Evolutionary conservation across 2,797 vertebrate species (phyloP).

Genomic region (Emydoidea blandingii): DNA sequence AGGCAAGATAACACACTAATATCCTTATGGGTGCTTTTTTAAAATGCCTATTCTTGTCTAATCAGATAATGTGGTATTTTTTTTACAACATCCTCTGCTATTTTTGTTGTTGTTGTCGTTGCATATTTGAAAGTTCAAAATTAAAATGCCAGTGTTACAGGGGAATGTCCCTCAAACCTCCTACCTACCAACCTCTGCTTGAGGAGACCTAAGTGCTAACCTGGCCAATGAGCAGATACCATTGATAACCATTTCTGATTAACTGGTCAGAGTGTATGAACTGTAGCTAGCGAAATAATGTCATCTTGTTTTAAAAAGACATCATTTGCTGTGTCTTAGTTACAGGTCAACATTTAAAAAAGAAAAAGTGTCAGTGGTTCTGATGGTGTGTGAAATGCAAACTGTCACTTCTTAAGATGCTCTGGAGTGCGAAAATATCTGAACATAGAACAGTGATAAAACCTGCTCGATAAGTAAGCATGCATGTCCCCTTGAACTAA

Average conservation of each 20-base stretch:
- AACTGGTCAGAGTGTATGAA: constrained; percentile 24
- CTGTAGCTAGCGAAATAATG: constrained; percentile 51
- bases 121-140: neutral
- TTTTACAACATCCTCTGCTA: neutral
- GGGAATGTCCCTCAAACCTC: neutral
- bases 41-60: neutral
- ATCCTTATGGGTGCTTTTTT: neutral
- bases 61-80: constrained; percentile 2
- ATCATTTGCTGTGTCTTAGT: constrained; percentile 53
- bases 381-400: constrained; percentile 28
- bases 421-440: neutral
- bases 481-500: constrained; percentile 4
- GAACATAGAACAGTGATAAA: neutral
- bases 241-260: neutral
- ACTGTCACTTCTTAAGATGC: constrained; percentile 33
- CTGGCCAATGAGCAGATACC: neutral
- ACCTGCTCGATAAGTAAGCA: constrained; percentile 25
- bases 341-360: constrained; percentile 30
- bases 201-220: neutral
- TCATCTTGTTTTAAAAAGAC: constrained; percentile 20
- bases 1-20: neutral
- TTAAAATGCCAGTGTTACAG: neutral
- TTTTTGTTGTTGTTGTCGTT: neutral
- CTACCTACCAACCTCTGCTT: constrained; percentile 24
- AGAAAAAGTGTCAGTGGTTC: constrained; percentile 49